Conservation (phyloP, 2,888 invertebrate species). For the Tenthredo livida region DNA sequence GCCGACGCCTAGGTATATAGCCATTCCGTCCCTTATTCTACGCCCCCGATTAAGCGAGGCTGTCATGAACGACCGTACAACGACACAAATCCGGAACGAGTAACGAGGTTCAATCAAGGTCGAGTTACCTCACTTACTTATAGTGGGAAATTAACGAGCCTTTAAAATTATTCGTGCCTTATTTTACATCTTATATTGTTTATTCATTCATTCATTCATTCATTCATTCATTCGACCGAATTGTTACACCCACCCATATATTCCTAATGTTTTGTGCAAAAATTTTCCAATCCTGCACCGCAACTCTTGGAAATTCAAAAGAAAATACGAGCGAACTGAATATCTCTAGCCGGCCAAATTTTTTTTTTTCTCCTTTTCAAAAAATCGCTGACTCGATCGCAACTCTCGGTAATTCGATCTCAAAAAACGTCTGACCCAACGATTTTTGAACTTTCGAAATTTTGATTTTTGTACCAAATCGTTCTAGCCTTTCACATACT, state of each 20-base stretch:
- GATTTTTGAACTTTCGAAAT: no score
- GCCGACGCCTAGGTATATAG: slow-evolving; percentile 20
- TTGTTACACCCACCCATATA: neutral
- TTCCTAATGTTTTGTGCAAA: neutral
- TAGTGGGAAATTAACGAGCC: no score
- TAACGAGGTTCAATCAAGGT: slow-evolving; percentile 40
- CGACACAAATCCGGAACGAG: slow-evolving; percentile 17
- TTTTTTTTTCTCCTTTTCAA: no score
- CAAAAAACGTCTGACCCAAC: neutral
- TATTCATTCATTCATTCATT: neutral
- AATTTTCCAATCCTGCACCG: no score
- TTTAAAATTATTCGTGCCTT: neutral
- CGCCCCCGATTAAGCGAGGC: slow-evolving; percentile 40
- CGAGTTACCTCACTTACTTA: slow-evolving; percentile 26
- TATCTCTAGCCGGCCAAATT: no score
- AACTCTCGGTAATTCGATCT: no score
- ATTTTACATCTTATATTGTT: neutral
- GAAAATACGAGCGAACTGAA: neutral
- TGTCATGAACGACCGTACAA: neutral
- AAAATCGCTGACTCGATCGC: no score
- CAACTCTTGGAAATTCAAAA: neutral
- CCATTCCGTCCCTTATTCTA: slow-evolving; percentile 6
- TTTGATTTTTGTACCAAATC: no score
- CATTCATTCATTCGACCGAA: neutral
- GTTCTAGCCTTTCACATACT: no score